Percentiles rank a stretch among this genome's conserved stretches.
phyloP scores from a whole-genome alignment of 2,113 vertebrate genomes.

The Nothobranchius kuhntae region DNA sequence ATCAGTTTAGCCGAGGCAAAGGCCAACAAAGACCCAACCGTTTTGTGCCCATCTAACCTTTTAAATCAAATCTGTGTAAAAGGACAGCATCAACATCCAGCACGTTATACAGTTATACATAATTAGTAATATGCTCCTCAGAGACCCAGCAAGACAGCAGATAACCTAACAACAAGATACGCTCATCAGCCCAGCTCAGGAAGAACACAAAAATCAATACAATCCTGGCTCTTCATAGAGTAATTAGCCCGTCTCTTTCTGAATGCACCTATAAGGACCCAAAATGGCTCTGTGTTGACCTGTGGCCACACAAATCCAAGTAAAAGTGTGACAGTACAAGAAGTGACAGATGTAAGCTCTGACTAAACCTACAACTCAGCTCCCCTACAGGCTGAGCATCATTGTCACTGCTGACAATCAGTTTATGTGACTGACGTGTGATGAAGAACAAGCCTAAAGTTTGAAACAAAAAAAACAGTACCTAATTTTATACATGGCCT shows the following conservation, averaged over 20 bases:
- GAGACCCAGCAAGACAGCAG: constrained; percentile 13
- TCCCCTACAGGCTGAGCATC: constrained; percentile 9
- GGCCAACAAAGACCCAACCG: constrained; percentile 18
- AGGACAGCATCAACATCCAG: constrained; percentile 26
- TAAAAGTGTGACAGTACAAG: neutral
- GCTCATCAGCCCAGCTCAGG: constrained; percentile 8
- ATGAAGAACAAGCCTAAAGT: constrained; percentile 17
- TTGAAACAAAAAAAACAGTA: constrained; percentile 13
- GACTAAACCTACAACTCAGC: neutral
- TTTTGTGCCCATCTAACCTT: constrained; percentile 47
- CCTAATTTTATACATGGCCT: neutral
- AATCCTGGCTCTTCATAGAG: constrained; percentile 18
- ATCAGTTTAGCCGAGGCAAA: constrained; percentile 60
- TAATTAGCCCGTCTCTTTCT: no score
- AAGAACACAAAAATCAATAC: constrained; percentile 57
- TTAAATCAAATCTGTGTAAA: constrained; percentile 53
- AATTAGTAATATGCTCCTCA: constrained; percentile 22
- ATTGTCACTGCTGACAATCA: constrained; percentile 35
- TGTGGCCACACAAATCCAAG: neutral
- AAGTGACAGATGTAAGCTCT: constrained; percentile 8
- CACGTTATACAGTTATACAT: constrained; percentile 24
- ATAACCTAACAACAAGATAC: constrained; percentile 26
- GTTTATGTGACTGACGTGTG: constrained; percentile 33
- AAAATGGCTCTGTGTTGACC: constrained; percentile 14
- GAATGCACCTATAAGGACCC: constrained; percentile 17